A percentile compares a stretch with the other conserved stretches of the same genome.
Conservation (phyloP, 2,888 invertebrate genomes). For the Meliscaeva auricollis region DNA sequence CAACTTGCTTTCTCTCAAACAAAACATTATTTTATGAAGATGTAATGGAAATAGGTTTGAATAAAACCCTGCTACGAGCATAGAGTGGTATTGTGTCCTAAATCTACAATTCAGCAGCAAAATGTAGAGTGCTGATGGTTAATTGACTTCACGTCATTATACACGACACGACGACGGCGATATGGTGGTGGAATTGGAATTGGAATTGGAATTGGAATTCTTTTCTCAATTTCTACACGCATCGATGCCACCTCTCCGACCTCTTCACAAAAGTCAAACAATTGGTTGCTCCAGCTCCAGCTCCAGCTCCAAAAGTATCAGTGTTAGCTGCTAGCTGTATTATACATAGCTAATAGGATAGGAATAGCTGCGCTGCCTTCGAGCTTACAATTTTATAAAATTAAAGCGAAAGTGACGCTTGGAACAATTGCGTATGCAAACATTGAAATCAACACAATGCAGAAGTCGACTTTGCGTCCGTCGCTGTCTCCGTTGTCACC, state of each 20-base stretch:
- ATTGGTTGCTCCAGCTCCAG: conserved; percentile 42
- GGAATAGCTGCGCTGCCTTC: no score
- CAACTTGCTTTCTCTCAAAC: neutral
- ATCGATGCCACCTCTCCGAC: conserved; percentile 70
- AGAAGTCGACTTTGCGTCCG: conserved; percentile 11
- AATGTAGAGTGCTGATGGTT: conserved; percentile 52
- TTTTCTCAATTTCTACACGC: conserved; percentile 67
- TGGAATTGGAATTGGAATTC: conserved; percentile 53
- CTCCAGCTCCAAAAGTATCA: no score
- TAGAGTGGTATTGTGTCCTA: conserved; percentile 47
- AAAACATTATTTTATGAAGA: neutral
- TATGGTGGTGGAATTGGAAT: neutral
- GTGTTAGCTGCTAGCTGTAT: no score
- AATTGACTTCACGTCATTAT: conserved; percentile 72
- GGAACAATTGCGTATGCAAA: conserved; percentile 76
- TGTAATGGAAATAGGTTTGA: neutral
- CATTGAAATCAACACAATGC: conserved; percentile 70
- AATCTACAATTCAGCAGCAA: conserved; percentile 53
- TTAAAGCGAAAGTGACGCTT: conserved; percentile 68
- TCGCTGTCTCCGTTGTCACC: neutral
- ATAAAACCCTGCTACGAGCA: conserved; percentile 16
- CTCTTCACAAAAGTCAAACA: conserved; percentile 41
- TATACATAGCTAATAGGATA: neutral
- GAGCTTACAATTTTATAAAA: conserved; percentile 28
- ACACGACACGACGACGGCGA: neutral